Evolutionary conservation across 1,140 invertebrate species (phyloP), one percentile per base, ranked within the genome.

Genomic region (Micrasema minimum): DNA sequence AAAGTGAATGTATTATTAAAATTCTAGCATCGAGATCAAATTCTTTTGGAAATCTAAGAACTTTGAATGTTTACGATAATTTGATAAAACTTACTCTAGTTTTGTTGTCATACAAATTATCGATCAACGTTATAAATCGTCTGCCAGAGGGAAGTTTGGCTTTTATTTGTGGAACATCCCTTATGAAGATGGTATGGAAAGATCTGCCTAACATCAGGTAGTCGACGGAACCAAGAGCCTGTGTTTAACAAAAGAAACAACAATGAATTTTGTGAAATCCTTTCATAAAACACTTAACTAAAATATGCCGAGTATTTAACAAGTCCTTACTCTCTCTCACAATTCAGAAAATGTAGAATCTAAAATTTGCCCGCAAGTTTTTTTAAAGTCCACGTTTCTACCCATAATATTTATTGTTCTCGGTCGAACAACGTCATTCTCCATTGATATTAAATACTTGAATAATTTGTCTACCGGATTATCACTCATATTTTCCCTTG

Each of bases 111-210:
- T 99, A 99, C 0, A 99, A 85, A 0, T 96, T 97, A 80, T 99
- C 98, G 77, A 99, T 97, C 0, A 99, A 85, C 2, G 95, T 98
- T 66, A 99, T 99, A 81, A 99, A 99, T 76, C 98, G 88, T 55
- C 95, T 90, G 83, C 95, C 93, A 14, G 93, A 94, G 79, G 93
- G 92, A 26, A 89, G 82, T 75, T 88, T 87, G 14, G 92, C 81
- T 77, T 91, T 93, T 75, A 99, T 81, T 78, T 92, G 88, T 18
- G 96, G 97, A 46, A 99, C 86, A 82, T 98, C 89, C 76, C 95
- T 85, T 76, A 99, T 93, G 59, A 99, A 90, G 37, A 99, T 90
- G 26, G 95, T 97, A 78, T 99, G 96, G 85, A 99, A 99, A 66
- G 92, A 90, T 81, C 96, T 93, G 37, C 93, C 90, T 72, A 99